Evolutionary conservation across 1,140 invertebrate genomes (phyloP).

Genomic region (Hylaeus anthracinus): DNA sequence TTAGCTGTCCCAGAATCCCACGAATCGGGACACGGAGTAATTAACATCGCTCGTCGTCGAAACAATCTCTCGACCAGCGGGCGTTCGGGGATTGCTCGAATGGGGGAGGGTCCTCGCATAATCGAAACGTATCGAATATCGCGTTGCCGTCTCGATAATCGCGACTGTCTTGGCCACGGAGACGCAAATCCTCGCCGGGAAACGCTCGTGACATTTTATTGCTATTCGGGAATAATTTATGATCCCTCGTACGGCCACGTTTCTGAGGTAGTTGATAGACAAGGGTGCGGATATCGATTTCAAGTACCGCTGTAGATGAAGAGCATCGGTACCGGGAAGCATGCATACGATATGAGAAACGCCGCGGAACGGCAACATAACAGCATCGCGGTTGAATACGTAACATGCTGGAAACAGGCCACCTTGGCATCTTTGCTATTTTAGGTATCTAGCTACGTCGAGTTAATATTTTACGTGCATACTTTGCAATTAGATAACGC

Average conservation of each 20-base stretch:
- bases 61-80: constrained; percentile 19
- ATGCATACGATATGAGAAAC: too few relatives aligned
- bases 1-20: constrained; percentile 9
- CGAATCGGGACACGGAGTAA: constrained; percentile 23
- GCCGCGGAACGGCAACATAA: too few relatives aligned
- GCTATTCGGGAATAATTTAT: constrained; percentile 27
- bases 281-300: background rate
- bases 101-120: constrained; percentile 8
- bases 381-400: too few relatives aligned
- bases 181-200: background rate
- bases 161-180: background rate
- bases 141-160: constrained; percentile 17
- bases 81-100: background rate
- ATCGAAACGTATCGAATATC: constrained; percentile 21
- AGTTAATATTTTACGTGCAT: too few relatives aligned
- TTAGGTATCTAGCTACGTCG: too few relatives aligned
- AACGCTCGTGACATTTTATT: constrained; percentile 16
- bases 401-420: too few relatives aligned
- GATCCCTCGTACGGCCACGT: background rate
- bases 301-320: too few relatives aligned
- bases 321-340: too few relatives aligned
- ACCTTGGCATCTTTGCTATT: too few relatives aligned
- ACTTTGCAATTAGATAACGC: too few relatives aligned
- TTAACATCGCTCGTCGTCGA: constrained; percentile 18
- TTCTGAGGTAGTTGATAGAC: background rate